These are phyloP conservation scores for Sthenelais limicola DNA, from an alignment of 2,888 invertebrate species.

Conservation along the genomic window DNA sequence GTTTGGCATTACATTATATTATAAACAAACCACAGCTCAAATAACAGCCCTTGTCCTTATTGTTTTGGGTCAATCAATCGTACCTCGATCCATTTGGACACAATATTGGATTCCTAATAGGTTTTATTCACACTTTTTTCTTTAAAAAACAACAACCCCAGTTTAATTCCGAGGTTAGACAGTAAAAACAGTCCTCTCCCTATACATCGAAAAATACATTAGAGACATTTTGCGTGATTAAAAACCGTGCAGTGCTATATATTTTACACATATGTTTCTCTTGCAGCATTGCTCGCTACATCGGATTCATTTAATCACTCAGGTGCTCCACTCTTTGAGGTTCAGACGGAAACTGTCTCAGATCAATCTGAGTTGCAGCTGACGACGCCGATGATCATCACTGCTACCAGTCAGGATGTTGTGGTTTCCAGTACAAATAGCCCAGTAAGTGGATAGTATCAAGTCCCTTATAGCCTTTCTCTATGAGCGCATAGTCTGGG, in stretches of 20 bases:
- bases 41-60: too few species aligned
- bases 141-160: neutral
- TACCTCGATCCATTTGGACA: neutral
- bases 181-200: neutral
- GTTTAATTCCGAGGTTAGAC: neutral
- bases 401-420: neutral
- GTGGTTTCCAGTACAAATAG: too few species aligned
- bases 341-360: slow-evolving; percentile 25
- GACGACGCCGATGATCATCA: slow-evolving; percentile 17
- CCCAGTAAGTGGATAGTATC: too few species aligned
- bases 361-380: slow-evolving; percentile 18
- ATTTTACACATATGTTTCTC: too few species aligned
- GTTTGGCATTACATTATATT: neutral
- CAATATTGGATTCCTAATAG: too few species aligned
- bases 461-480: too few species aligned
- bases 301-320: slow-evolving; percentile 16
- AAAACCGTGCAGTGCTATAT: too few species aligned
- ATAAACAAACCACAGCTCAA: too few species aligned
- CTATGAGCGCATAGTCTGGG: too few species aligned
- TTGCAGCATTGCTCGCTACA: slow-evolving; percentile 10
- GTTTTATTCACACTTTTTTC: neutral
- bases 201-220: neutral
- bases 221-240: neutral
- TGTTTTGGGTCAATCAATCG: too few species aligned
- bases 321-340: slow-evolving; percentile 26